phyloP scores from a whole-genome alignment of 2,113 vertebrate genomes.

The Sander lucioperca region DNA sequence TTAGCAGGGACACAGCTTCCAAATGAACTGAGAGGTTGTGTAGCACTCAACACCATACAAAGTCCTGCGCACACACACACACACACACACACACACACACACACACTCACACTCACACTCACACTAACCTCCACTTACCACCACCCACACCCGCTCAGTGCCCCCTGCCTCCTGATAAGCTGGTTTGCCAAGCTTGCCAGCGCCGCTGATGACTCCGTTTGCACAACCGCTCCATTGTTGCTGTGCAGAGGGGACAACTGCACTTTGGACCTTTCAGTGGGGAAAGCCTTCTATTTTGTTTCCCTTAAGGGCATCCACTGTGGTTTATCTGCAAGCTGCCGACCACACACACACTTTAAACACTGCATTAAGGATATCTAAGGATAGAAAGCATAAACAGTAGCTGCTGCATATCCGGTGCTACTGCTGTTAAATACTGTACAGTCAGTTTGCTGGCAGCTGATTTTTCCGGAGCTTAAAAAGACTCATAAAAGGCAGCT shows the following conservation, averaged over 20 bases:
- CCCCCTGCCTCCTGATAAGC: constrained; percentile 77
- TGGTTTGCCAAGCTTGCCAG: constrained; percentile 74
- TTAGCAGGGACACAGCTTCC: constrained; percentile 47
- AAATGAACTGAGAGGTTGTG: constrained; percentile 67
- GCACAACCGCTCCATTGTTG: constrained; percentile 79
- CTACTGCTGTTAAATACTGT: constrained; percentile 46
- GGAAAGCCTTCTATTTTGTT: constrained; percentile 73
- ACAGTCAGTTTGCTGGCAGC: constrained; percentile 41
- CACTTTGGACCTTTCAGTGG: constrained; percentile 79
- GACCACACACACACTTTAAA: constrained; percentile 56
- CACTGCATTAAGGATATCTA: constrained; percentile 69
- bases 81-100: constrained; percentile 18
- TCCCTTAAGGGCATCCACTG: constrained; percentile 74
- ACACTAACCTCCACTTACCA: constrained; percentile 35
- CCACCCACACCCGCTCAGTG: constrained; percentile 28
- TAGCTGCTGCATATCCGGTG: constrained; percentile 39
- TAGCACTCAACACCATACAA: constrained; percentile 47
- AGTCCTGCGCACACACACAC: constrained; percentile 9
- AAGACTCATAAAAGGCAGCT: constrained; percentile 67
- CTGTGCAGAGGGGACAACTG: constrained; percentile 75
- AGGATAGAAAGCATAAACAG: constrained; percentile 67
- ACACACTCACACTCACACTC: constrained; percentile 20
- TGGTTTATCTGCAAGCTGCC: constrained; percentile 69
- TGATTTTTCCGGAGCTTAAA: constrained; percentile 58
- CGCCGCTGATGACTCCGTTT: constrained; percentile 65